A percentile compares a stretch with the other conserved stretches of the same genome.
Evolutionary conservation across 2,797 vertebrate species (phyloP).

Genomic region (Cuculus canorus): DNA sequence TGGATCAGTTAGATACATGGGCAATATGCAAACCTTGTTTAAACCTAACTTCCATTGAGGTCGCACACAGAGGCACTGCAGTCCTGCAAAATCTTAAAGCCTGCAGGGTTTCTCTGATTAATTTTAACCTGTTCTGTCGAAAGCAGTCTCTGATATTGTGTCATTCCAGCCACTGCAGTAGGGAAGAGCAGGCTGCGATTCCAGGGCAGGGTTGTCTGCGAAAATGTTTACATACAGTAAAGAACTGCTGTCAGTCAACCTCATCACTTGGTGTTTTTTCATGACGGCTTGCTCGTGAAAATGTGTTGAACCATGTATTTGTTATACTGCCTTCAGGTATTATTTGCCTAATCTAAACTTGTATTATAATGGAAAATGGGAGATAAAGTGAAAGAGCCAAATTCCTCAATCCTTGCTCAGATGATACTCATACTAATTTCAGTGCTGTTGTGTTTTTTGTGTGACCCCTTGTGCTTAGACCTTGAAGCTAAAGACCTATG

Average conservation of each 20-base stretch:
- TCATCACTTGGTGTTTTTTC: background rate
- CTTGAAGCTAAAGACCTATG: background rate
- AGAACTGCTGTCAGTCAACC: conserved; percentile 16
- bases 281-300: background rate
- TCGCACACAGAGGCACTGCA: background rate
- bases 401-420: background rate
- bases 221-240: conserved; percentile 6
- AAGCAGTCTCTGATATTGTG: background rate
- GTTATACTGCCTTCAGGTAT: background rate
- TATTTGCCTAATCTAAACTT: conserved; percentile 2
- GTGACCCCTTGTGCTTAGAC: background rate
- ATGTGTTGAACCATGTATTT: background rate
- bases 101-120: background rate
- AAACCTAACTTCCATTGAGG: background rate
- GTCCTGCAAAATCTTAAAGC: background rate
- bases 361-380: background rate
- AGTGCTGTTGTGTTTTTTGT: background rate
- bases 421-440: background rate
- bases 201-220: background rate
- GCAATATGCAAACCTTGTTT: background rate
- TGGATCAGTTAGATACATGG: background rate
- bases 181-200: background rate
- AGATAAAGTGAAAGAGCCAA: background rate
- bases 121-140: background rate
- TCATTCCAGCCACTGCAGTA: background rate